Evolutionary conservation across 2,888 invertebrate genomes (phyloP), one percentile per base, ranked within the genome.

Genomic region (Machimus atricapillus): DNA sequence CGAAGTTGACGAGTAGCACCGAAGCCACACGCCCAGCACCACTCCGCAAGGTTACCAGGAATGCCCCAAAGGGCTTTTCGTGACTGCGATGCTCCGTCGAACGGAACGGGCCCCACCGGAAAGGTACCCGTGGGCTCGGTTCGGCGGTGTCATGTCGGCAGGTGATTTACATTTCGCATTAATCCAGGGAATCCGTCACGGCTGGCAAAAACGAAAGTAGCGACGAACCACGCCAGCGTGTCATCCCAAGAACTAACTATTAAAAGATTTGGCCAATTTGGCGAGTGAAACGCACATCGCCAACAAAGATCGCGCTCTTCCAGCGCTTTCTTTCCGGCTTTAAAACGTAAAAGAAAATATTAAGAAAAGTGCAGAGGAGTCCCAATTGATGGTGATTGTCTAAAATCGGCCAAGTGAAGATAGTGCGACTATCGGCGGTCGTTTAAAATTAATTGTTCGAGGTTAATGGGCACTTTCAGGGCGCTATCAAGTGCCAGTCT

Each of bases 131-230:
- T 40, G 66, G 82, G 82, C 27, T 82, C 56, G 82, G 82, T 12
- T 82, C 56, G 82, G 82, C 31, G n/a, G 37, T 82, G 37, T 82
- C 82, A 82, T 82, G 82, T 37, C 82, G 9, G 40, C 66, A 58
- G 82, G 82, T 82, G 66, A 82, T 82, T 82, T 82, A 82, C 82
- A 82, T 82, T 82, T 82, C 37, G 58, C 58, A 8, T 58, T 31
- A 58, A 82, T 82, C 66, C 82, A 23, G 37, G 66, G 82, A 34
- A 82, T 82, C 37, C 66, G 37, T 82, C 34, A 34, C 66, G 37
- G 66, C 76, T 34, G 76, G 37, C 34, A 37, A 76, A 76, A 40
- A 37, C 5, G 76, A 76, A 76, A 76, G 76, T 76, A 76, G 34
- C n/a, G 76, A 37, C 34, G 37, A 40, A 9, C 76, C 27, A 74